Evolutionary conservation across 2,888 invertebrate genomes (phyloP).

Genomic region (Chloroclysta siterata): DNA sequence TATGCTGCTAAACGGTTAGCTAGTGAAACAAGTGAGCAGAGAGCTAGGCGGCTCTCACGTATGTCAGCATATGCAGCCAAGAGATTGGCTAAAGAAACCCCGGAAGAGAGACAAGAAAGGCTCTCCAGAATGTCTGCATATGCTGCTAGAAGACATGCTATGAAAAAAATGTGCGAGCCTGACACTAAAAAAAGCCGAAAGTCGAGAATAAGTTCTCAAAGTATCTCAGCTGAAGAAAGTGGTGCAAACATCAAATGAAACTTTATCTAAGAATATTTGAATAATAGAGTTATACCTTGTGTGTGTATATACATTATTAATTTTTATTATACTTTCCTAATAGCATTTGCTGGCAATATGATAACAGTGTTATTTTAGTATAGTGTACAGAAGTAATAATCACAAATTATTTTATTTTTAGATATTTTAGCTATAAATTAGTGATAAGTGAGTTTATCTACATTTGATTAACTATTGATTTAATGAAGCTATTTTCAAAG

Average conservation of each 20-base stretch:
- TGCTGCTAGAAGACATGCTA: slow-evolving; percentile 70
- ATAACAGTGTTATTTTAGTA: neutral
- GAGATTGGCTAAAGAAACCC: slow-evolving; percentile 72
- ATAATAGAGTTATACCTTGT: neutral
- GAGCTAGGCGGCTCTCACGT: slow-evolving; percentile 68
- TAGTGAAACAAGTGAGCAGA: slow-evolving; percentile 69
- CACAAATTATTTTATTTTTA: slow-evolving; percentile 6
- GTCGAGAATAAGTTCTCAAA: slow-evolving; percentile 9
- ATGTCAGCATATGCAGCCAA: slow-evolving; percentile 79
- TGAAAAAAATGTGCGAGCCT: slow-evolving; percentile 53
- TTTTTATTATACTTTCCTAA: slow-evolving; percentile 8
- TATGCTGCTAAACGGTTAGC: slow-evolving; percentile 74
- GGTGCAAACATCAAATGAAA: slow-evolving; percentile 12
- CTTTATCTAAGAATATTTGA: slow-evolving; percentile 41
- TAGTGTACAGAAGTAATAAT: slow-evolving; percentile 8
- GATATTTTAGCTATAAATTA: slow-evolving; percentile 14
- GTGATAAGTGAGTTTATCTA: neutral
- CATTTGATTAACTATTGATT: no score
- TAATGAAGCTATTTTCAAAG: no score
- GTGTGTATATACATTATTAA: neutral
- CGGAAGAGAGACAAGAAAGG: slow-evolving; percentile 68
- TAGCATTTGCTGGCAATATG: neutral
- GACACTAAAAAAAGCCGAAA: slow-evolving; percentile 16
- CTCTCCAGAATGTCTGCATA: slow-evolving; percentile 76
- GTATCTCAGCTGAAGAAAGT: slow-evolving; percentile 15